Evolutionary conservation across 1,140 invertebrate genomes (phyloP), one percentile per base, ranked within the genome.

Genomic region (Cotesia glomerata): DNA sequence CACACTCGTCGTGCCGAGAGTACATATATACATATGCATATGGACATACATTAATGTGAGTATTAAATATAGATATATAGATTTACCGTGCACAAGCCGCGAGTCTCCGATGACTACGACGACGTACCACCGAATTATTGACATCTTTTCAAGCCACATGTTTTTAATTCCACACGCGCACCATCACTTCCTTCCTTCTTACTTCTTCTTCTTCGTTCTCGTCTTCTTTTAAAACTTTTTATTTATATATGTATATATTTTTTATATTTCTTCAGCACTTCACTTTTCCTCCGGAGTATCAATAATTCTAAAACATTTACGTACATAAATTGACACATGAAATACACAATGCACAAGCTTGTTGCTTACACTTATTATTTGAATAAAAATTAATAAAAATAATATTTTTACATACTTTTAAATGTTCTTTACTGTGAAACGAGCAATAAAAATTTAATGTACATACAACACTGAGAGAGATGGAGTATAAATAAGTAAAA

Each of bases 71-170:
- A 67, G 34, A 70, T 61, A 58, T 68, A 69, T 52, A 71, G 11
- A 61, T 51, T 49, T 61, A 66, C 64, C 51, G 62, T 49, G 56
- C 49, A 54, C 68, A 68, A 63, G 58, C 32, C 58, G 65, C 64
- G 26, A 39, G 54, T 45, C 56, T 62, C 63, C 64, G 56, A 56
- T 64, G 18, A 58, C 51, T 54, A 65, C 62, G 66, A 67, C 34
- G 49, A 64, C 58, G 65, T 75, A 73, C 26, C 70, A 77, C 67
- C 73, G 70, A 78, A 81, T 78, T 83, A 84, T 83, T 82, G 82
- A 83, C 81, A 84, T 84, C 76, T 80, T 76, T 39, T 65, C 32
- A 54, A 64, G 13, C 13, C 34, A 71, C 62, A 71, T 63, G 51
- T 71, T 65, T 72, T 54, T 72, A 64, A 72, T 72, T 72, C 62